Base-by-base conservation (phyloP, 2,888 invertebrate species). In the Nymphalis urticae region DNA sequence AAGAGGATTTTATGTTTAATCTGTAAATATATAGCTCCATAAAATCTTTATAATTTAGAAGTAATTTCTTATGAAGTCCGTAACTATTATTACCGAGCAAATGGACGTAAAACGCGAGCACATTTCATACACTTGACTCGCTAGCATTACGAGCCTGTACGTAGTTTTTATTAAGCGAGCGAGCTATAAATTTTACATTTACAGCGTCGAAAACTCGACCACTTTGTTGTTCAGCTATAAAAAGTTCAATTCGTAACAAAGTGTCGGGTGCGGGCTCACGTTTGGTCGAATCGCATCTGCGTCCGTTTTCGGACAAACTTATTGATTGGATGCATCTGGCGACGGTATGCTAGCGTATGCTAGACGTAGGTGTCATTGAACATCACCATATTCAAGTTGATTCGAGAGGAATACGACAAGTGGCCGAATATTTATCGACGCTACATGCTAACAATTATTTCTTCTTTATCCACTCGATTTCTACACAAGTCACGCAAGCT, bases 131-230 rank as follows among this genome's bases (percentile, higher is more conserved):
- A 74, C 75, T 77, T 73, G 75, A 78, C 78, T 80, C 77, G 69
- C 72, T 72, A 70, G 72, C 73, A 78, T 77, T 76, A 80, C 76
- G 76, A 73, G 76, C 71, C 75, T 73, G 79, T 81, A 80, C 79
- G 82, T 82, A 82, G 81, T 83, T 87, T 85, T 86, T 86, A 85
- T 85, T 83, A 86, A 85, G 83, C 82, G 81, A 82, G 82, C 79
- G 81, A 82, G 79, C 83, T 76, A 85, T 88, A 88, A 88, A 88
- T 89, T 87, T 81, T 78, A 83, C 82, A 85, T 86, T 85, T 82
- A 87, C 82, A 82, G 77, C 82, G 79, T 80, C 80, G 82, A 82
- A 87, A 88, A 85, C 83, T 82, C 81, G 76, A 79, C 81, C 82
- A 87, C 83, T 85, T 84, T 85, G 86, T 85, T 80, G 81, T 80